Percentiles rank a stretch among this genome's conserved stretches.
Evolutionary conservation across 1,140 invertebrate genomes (phyloP).

Genomic region (Papilio polyxenes): DNA sequence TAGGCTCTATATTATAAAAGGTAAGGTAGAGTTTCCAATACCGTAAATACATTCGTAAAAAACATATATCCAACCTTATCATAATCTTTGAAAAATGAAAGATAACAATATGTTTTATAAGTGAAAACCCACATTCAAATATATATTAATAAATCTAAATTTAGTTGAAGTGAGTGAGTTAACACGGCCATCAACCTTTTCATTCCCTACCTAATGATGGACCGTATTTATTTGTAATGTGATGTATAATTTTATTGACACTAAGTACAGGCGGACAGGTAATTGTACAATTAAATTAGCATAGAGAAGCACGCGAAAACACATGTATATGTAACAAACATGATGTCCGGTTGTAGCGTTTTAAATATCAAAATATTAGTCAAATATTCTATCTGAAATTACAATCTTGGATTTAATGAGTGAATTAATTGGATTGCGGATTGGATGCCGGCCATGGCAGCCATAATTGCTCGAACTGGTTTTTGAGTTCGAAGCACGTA

Average conservation of each 20-base stretch:
- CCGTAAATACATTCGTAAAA: too few species aligned
- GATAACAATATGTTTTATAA: not conserved
- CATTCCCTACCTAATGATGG: not conserved
- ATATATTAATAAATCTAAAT: not conserved
- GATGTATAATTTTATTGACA: conserved; percentile 28
- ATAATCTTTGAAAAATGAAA: not conserved
- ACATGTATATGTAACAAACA: conserved; percentile 31
- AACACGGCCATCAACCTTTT: conserved; percentile 15
- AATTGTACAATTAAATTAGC: conserved; percentile 33
- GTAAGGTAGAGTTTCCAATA: not conserved
- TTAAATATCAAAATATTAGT: conserved; percentile 50
- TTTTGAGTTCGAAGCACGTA: conserved; percentile 43
- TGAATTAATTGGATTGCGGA: conserved; percentile 64
- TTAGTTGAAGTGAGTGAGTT: not conserved
- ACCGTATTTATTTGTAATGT: conserved; percentile 28
- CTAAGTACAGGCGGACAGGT: conserved; percentile 25
- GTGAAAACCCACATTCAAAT: not conserved
- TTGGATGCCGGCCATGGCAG: conserved; percentile 45
- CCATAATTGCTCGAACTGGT: conserved; percentile 57
- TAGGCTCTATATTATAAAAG: too few species aligned
- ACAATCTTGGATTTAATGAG: conserved; percentile 64
- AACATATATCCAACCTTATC: too few species aligned
- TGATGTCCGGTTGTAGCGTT: conserved; percentile 20
- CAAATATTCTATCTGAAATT: conserved; percentile 57
- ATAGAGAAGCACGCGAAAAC: conserved; percentile 20